Conservation (phyloP, 2,888 invertebrate species). For the Steromphala cineraria region DNA sequence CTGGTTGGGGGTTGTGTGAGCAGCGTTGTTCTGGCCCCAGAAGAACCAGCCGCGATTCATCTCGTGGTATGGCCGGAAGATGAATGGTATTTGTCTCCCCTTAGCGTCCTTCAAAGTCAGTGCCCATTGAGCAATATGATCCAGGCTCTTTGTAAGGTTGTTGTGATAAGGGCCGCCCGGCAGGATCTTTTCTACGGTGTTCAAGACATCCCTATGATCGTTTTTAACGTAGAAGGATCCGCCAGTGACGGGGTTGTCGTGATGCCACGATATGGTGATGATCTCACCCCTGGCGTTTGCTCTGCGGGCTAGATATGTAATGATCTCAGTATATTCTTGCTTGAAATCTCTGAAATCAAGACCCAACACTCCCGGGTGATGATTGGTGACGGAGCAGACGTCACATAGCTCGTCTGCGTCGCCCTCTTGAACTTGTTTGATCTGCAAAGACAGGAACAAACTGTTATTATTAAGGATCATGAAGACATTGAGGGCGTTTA, state of each 20-base stretch:
- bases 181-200: slow-evolving; percentile 26
- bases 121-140: slow-evolving; percentile 28
- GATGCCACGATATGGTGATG: slow-evolving; percentile 35
- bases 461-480: no score
- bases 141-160: slow-evolving; percentile 23
- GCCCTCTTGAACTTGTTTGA: slow-evolving; percentile 4
- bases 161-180: slow-evolving; percentile 30
- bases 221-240: slow-evolving; percentile 23
- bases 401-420: slow-evolving; percentile 39
- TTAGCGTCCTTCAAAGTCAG: slow-evolving; percentile 25
- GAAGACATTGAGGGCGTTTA: no score
- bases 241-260: slow-evolving; percentile 31
- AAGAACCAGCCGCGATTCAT: slow-evolving; percentile 47
- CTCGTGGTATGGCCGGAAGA: slow-evolving; percentile 44
- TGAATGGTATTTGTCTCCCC: slow-evolving; percentile 32
- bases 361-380: slow-evolving; percentile 40
- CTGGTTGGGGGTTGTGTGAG: slow-evolving; percentile 31
- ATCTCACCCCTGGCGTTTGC: slow-evolving; percentile 29
- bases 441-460: not conserved
- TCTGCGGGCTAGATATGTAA: slow-evolving; percentile 24
- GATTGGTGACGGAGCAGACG: slow-evolving; percentile 35
- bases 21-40: slow-evolving; percentile 35
- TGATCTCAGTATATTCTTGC: not conserved
- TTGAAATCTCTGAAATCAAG: slow-evolving; percentile 30
- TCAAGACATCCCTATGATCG: slow-evolving; percentile 26